Base-by-base conservation (phyloP, 30 jellyfish, hydroid and myxozoan genomes). In the Hydractinia echinata region DNA sequence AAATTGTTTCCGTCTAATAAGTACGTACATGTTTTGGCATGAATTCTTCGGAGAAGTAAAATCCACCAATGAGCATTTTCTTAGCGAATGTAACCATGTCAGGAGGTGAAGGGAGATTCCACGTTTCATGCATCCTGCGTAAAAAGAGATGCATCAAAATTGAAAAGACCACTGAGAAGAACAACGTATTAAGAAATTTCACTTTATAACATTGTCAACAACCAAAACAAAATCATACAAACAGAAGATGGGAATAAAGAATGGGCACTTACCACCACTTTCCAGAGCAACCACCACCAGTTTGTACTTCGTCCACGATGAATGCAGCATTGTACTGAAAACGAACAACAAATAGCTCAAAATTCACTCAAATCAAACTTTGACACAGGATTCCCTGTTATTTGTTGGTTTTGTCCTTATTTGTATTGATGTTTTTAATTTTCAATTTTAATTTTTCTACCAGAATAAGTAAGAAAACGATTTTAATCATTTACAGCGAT, bases 31-130 rank as follows among this genome's bases (percentile, higher is more conserved):
- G 96, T 48, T 76, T 52, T 5, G 92, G 92, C 91, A 87, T 10
- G 54, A 73, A 82, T 13, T 87, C 96, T 70, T 87, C 81, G 39
- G 61, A 72, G 81, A 69, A 87, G 77, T 81, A 87, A 55, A 81
- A 87, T 10, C 96, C 96, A 39, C 96, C 96, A 64, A 82, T 82
- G 50, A 81, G 49, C 96, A 87, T 87, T 55, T 87, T 87, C 88
- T 87, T 87, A 16, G 96, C 91, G 76, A 87, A 87, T 4, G 96
- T 87, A n/a, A 87, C 88, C 79, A 87, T 81, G 68, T 87, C 96
- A 5, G 96, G 96, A 0, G 96, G 88, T 54, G 73, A 81, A 15
- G 85, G 83, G 8, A 87, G 82, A 52, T 51, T 81, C 91, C 89
- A 82, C 39, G 81, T 91, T 61, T 87, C 96, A 64, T 79, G 92